phyloP scores from a whole-genome alignment of 1,140 invertebrate species.

The Elymnias hypermnestra region DNA sequence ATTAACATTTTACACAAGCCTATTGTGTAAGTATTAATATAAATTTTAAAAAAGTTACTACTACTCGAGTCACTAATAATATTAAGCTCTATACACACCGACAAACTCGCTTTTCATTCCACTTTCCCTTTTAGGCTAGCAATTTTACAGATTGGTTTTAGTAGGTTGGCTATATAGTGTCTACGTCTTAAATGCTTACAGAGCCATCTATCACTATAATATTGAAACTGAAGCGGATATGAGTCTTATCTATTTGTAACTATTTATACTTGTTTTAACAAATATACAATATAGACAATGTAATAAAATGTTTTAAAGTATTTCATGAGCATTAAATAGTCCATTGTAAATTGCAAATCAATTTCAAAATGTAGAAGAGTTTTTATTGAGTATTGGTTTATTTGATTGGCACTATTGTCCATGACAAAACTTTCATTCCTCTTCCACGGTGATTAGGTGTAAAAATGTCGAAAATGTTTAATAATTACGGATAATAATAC shows the following conservation, averaged over 20 bases:
- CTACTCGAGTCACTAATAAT: too few relatives aligned
- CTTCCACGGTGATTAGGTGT: conserved; percentile 37
- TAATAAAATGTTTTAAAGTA: too few relatives aligned
- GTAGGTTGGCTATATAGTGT: conserved; percentile 6
- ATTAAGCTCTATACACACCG: not conserved
- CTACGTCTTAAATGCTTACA: not conserved
- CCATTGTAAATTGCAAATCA: too few relatives aligned
- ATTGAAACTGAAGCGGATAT: too few relatives aligned
- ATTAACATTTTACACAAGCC: too few relatives aligned
- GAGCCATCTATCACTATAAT: conserved; percentile 13
- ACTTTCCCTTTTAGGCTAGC: conserved; percentile 10
- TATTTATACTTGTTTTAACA: too few relatives aligned
- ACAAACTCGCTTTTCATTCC: not conserved
- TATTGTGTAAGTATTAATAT: too few relatives aligned
- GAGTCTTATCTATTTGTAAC: too few relatives aligned
- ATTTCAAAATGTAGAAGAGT: too few relatives aligned
- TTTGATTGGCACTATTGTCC: conserved; percentile 45
- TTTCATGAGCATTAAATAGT: too few relatives aligned
- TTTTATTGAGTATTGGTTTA: conserved; percentile 13
- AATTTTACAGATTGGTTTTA: conserved; percentile 1
- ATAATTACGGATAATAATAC: conserved; percentile 7
- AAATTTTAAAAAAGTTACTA: too few relatives aligned
- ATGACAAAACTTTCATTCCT: conserved; percentile 66
- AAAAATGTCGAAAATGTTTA: conserved; percentile 18
- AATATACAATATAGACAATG: too few relatives aligned